These are phyloP conservation scores for Myiotriccus ornatus DNA, from an alignment of 2,797 vertebrate genomes.

Conservation along the genomic window DNA sequence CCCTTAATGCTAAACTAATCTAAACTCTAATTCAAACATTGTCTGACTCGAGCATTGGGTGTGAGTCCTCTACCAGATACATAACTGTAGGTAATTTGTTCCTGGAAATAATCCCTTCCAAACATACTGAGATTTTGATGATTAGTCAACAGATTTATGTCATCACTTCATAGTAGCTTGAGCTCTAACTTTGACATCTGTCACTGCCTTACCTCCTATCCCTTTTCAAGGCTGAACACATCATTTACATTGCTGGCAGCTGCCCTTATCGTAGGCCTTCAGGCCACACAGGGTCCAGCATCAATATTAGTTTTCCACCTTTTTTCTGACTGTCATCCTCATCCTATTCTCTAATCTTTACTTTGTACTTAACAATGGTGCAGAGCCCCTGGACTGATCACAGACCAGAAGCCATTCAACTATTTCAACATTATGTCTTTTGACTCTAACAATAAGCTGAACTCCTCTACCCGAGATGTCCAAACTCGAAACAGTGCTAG, in stretches of 20 bases:
- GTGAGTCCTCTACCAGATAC: background rate
- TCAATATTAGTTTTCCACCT: background rate
- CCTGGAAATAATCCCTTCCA: background rate
- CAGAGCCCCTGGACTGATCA: background rate
- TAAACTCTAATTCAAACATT: background rate
- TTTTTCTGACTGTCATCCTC: background rate
- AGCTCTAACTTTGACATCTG: background rate
- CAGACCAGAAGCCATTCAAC: background rate
- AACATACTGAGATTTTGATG: background rate
- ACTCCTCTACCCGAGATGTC: background rate
- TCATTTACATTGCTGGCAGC: background rate
- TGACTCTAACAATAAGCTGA: background rate
- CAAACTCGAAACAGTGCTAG: background rate
- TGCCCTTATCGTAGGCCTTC: background rate
- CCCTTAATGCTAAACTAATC: background rate
- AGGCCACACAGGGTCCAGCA: background rate
- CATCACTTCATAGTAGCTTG: background rate
- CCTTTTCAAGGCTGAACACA: background rate
- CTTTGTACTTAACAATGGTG: rapidly evolving
- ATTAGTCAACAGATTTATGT: background rate
- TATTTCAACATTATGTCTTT: background rate
- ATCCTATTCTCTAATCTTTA: background rate
- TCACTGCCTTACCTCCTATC: background rate
- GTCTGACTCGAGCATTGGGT: background rate
- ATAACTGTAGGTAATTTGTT: background rate